Evolutionary conservation across 2,888 invertebrate genomes (phyloP), one percentile per base, ranked within the genome.

Genomic region (Erebia ligea): DNA sequence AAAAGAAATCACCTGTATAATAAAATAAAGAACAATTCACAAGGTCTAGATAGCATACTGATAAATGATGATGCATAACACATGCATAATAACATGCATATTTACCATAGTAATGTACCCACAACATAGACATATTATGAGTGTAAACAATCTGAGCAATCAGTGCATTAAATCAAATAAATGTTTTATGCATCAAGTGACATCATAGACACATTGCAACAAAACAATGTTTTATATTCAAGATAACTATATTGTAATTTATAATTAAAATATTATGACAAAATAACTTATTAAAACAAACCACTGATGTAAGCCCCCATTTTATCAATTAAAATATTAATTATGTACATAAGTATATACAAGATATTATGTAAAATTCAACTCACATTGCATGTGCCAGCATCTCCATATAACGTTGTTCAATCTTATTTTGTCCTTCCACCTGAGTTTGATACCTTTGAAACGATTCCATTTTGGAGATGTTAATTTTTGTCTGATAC

Each of bases 321-420:
- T 11, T 13, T 45, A 45, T 11, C 42, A 13, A 45, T 45, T 13
- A 45, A 45, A 45, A 52, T 9, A 17, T 52, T 17, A 52, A 9
- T 9, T 34, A 34, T 34, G 5, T 34, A 34, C 34, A 34, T 34
- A 34, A n/a, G n/a, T 34, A 34, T 34, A 25, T 3, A 25, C 34
- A 34, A 34, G 34, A 34, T 34, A 25, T 25, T 25, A 34, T 34
- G 34, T 34, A 42, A 59, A 67, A 68, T 67, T 8, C 45, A 65
- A 76, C 96, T 96, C 92, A 98, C 98, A 99, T 91, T 99, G 99
- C 97, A 99, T 98, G 91, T 99, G 99, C 99, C 99, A 99, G 89
- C 99, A 99, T 87, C 99, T 95, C 99, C 99, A 99, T 85, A 99
- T 99, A 80, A 99, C 98, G 93, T 99, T 99, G 95, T 99, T 99